Base-by-base conservation (phyloP, 2,797 vertebrate genomes). In the Erpetoichthys calabaricus region DNA sequence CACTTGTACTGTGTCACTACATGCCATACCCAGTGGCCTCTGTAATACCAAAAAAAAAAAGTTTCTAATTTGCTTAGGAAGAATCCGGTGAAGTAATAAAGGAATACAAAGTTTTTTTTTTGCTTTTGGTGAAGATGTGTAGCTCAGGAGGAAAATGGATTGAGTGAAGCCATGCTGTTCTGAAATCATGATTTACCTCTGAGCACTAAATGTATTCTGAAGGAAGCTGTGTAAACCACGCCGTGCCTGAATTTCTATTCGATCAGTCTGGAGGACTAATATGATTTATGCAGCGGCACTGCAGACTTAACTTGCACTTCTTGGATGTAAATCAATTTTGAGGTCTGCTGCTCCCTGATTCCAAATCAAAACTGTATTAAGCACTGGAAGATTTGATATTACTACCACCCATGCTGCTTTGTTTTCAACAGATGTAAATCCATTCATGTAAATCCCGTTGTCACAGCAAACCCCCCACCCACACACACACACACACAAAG, bases 161-260 rank as follows among this genome's bases (percentile, higher is more conserved):
- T 81, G 79, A 83, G 77, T 78, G 70, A 76, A 77, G 77, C 74
- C 73, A 70, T 76, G 69, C 78, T 75, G 69, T 75, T 73, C 75
- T 75, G 76, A 72, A 76, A 76, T 67, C 58, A 65, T 73, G 73
- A 82, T 84, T 81, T 81, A 80, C 72, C 78, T 67, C 62, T 60
- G 62, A 69, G 76, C 63, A 76, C 78, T 79, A 81, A 79, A 84
- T 80, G 79, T 77, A 72, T 74, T 59, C 8, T 70, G 75, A 76
- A 74, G 53, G 63, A 75, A 70, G 71, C 75, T 4, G 7, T 9
- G 42, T 70, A 73, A 76, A 77, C 76, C 69, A 75, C 75, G 75
- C 70, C 70, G 73, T 74, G 75, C 73, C 72, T 77, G 74, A 76
- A 78, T 71, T 76, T 75, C 73, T 74, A 67, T 77, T 75, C 63